A percentile compares a stretch with the other conserved stretches of the same genome.
phyloP scores from a whole-genome alignment of 2,113 vertebrate species.

The Eulacestoma nigropectus region DNA sequence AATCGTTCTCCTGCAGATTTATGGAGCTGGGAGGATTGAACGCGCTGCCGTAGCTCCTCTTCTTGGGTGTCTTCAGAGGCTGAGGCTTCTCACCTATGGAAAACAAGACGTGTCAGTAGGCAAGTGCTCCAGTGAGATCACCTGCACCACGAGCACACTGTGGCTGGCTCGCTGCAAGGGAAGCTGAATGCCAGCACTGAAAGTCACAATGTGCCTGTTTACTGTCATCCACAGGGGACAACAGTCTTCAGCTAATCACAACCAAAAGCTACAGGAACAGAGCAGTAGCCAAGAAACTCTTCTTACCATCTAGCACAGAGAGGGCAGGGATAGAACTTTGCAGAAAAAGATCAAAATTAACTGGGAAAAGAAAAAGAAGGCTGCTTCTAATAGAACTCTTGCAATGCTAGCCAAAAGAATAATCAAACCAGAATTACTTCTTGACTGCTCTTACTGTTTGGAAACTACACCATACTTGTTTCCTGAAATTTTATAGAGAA shows the following conservation, averaged over 20 bases:
- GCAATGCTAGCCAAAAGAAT: not conserved
- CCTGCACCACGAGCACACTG: accelerated
- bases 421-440: not conserved
- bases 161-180: not conserved
- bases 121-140: not conserved
- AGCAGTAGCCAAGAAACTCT: not conserved
- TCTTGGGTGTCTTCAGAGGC: slow-evolving; percentile 72
- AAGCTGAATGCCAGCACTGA: not conserved
- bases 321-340: not conserved
- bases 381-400: not conserved
- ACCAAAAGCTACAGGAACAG: not conserved
- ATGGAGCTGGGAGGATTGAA: slow-evolving; percentile 56
- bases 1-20: slow-evolving; percentile 39
- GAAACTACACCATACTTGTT: not conserved
- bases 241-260: not conserved
- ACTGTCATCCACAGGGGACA: not conserved
- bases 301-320: not conserved
- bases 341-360: not conserved
- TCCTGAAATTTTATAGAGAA: not conserved
- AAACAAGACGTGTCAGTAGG: not conserved
- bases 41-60: slow-evolving; percentile 68
- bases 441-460: not conserved
- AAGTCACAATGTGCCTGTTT: not conserved
- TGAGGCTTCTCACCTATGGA: slow-evolving; percentile 73
- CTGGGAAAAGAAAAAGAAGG: not conserved